Percentiles rank a stretch among this genome's conserved stretches.
Conservation (phyloP, 2,888 invertebrate genomes). For the Macropis europaea region DNA sequence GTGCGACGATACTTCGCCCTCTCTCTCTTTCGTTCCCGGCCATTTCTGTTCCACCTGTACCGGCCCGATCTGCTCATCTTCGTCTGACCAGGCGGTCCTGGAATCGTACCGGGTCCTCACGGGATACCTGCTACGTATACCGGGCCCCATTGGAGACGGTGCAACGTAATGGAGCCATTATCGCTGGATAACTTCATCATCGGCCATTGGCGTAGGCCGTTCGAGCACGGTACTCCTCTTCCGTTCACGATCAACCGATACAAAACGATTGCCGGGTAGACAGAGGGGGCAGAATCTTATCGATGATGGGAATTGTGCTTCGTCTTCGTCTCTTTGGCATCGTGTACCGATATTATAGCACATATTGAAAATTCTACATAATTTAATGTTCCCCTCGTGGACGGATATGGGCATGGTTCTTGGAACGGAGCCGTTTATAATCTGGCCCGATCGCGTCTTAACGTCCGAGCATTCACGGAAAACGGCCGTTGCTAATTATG, state of each 20-base stretch:
- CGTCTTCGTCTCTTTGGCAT: conserved; percentile 47
- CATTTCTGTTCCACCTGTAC: conserved; percentile 38
- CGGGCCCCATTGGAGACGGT: conserved; percentile 68
- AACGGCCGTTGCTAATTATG: conserved; percentile 2
- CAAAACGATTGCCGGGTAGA: conserved; percentile 38
- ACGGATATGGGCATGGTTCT: conserved; percentile 45
- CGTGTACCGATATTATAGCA: conserved; percentile 45
- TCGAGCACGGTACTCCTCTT: conserved; percentile 23
- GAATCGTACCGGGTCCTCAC: conserved; percentile 59
- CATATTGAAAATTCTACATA: conserved; percentile 62
- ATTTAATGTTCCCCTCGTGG: conserved; percentile 53
- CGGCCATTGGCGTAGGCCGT: conserved; percentile 71
- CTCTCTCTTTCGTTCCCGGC: conserved; percentile 37
- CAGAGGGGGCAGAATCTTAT: conserved; percentile 29
- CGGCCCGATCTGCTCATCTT: conserved; percentile 24
- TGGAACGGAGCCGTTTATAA: conserved; percentile 42
- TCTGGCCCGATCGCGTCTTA: conserved; percentile 15
- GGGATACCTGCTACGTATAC: conserved; percentile 59
- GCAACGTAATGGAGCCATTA: conserved; percentile 79
- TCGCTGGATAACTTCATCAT: conserved; percentile 80
- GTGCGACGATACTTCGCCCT: conserved; percentile 68
- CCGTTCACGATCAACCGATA: conserved; percentile 47
- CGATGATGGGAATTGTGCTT: conserved; percentile 54
- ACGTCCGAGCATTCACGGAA: conserved; percentile 16
- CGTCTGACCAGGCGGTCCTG: conserved; percentile 28